A percentile compares a stretch with the other conserved stretches of the same genome.
phyloP scores from a whole-genome alignment of 2,113 vertebrate genomes.

The Prionailurus viverrinus region DNA sequence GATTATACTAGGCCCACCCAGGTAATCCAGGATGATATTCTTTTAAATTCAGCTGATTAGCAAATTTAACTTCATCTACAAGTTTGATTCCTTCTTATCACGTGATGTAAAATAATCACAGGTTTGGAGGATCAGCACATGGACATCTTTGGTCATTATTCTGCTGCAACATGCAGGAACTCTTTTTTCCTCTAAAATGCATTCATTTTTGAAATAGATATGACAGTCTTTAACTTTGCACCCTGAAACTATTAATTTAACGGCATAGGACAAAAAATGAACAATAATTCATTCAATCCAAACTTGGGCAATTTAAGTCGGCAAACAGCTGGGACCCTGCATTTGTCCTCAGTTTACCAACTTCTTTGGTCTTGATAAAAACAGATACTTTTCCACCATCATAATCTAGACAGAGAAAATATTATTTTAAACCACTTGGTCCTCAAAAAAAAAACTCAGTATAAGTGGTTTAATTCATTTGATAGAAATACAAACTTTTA shows the following conservation, averaged over 20 bases:
- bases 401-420: conserved; percentile 32
- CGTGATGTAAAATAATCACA: too few species aligned
- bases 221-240: not conserved
- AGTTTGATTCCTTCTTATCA: not conserved
- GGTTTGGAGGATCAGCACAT: not conserved
- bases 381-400: conserved; percentile 22
- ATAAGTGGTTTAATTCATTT: conserved; percentile 73
- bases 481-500: conserved; percentile 50
- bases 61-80: not conserved
- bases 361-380: conserved; percentile 4
- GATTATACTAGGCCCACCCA: not conserved
- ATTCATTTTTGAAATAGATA: not conserved
- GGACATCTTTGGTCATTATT: not conserved
- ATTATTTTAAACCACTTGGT: conserved; percentile 38
- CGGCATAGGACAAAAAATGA: conserved; percentile 38
- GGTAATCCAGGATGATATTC: not conserved
- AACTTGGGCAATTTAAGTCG: not conserved
- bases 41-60: not conserved
- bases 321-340: not conserved
- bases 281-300: conserved; percentile 26
- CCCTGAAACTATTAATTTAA: not conserved
- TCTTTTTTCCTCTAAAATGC: not conserved
- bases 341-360: not conserved
- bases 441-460: not conserved
- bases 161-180: not conserved